phyloP scores from a whole-genome alignment of 2,113 vertebrate genomes.

The Serilophus lunatus region DNA sequence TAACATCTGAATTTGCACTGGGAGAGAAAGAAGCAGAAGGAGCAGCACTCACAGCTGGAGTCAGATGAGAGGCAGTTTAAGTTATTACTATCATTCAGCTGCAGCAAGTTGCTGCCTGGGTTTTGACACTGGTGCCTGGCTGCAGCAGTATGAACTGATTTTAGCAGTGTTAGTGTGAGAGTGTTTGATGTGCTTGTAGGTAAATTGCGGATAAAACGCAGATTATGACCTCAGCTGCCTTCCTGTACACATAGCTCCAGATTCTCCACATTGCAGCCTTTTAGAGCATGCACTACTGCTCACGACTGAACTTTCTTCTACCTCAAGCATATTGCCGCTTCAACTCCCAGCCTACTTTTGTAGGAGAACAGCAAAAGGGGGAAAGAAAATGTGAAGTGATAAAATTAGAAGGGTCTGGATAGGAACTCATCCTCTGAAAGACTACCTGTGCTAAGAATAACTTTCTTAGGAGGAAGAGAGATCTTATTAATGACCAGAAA shows the following conservation, averaged over 20 bases:
- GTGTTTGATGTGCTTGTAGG: not conserved
- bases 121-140: not conserved
- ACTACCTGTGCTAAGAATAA: not conserved
- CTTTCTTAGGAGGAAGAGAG: not conserved
- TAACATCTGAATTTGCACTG: not conserved
- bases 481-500: not conserved
- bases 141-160: not conserved
- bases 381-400: not conserved
- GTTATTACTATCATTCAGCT: not conserved
- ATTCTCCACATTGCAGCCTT: not conserved
- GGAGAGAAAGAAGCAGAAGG: not conserved
- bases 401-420: not conserved
- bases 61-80: not conserved
- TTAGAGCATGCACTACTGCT: not conserved
- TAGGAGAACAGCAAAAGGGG: not conserved
- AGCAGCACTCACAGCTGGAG: not conserved
- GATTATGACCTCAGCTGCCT: not conserved
- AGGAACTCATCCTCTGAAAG: not conserved
- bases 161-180: not conserved
- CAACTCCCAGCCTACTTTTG: not conserved
- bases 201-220: not conserved
- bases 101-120: not conserved
- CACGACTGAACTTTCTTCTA: not conserved
- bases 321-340: not conserved
- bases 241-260: not conserved